Conservation (phyloP, 2,113 vertebrate species). For the Amphiprion percula region DNA sequence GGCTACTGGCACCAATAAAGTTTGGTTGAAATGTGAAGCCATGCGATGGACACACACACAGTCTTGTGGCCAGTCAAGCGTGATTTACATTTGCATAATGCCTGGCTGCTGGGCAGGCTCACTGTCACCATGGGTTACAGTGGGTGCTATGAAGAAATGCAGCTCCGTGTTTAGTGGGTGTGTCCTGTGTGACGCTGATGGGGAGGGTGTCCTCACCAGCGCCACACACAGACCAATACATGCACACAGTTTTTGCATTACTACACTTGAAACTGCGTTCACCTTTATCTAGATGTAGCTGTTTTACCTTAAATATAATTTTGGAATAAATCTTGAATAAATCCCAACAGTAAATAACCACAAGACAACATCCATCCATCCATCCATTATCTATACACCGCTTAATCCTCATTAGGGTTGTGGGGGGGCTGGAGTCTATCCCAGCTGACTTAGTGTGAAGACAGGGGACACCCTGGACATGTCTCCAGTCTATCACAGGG, state of each 20-base stretch:
- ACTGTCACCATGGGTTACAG: constrained; percentile 65
- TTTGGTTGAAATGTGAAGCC: constrained; percentile 69
- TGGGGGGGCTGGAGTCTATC: too few relatives aligned
- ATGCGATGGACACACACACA: constrained; percentile 47
- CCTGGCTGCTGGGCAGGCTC: constrained; percentile 44
- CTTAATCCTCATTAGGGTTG: too few relatives aligned
- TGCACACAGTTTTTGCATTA: neutral
- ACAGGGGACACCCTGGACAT: too few relatives aligned
- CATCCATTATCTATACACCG: too few relatives aligned
- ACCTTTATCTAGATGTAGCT: neutral
- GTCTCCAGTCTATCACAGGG: too few relatives aligned
- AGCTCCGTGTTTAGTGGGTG: constrained; percentile 27
- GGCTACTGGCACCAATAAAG: constrained; percentile 66
- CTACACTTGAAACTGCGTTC: neutral
- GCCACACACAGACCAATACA: constrained; percentile 47
- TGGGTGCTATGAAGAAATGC: constrained; percentile 55
- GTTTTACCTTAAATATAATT: neutral
- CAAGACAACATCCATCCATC: too few relatives aligned
- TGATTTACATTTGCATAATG: constrained; percentile 73
- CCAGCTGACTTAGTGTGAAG: too few relatives aligned
- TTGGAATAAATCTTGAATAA: neutral
- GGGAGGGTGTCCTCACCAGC: constrained; percentile 26
- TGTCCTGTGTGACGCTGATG: constrained; percentile 40
- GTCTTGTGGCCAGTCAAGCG: constrained; percentile 55
- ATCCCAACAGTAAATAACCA: too few relatives aligned